Percentiles rank a stretch among this genome's conserved stretches.
Conservation (phyloP, 2,797 vertebrate genomes). For the Rhinogobio ventralis region DNA sequence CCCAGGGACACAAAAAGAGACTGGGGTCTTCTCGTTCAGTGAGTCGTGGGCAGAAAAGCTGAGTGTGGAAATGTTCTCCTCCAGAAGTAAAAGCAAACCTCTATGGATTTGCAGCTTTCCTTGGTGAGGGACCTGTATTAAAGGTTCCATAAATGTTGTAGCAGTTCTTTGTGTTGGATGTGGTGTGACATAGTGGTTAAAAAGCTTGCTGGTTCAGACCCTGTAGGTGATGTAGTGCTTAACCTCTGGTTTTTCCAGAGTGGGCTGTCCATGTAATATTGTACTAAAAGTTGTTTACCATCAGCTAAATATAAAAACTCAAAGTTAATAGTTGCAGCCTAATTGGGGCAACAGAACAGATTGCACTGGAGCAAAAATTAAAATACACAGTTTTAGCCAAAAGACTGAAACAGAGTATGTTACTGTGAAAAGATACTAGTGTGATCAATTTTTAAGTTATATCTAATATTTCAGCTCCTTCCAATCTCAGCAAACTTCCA, state of each 20-base stretch:
- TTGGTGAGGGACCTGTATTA: neutral
- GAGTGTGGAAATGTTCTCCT: conserved; percentile 25
- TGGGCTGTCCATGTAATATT: neutral
- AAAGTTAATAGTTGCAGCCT: neutral
- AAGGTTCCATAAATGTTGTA: neutral
- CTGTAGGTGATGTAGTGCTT: neutral
- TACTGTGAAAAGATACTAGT: neutral
- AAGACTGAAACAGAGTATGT: neutral
- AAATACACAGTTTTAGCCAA: neutral
- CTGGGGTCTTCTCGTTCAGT: neutral
- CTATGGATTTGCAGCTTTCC: neutral
- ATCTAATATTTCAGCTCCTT: neutral
- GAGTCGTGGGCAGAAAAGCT: conserved; percentile 12
- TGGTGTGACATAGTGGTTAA: neutral
- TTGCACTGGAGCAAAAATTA: no score
- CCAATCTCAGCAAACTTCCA: no score
- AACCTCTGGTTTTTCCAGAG: neutral
- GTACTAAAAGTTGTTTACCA: neutral
- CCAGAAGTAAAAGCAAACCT: conserved; percentile 3
- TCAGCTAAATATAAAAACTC: neutral
- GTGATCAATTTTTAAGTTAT: neutral
- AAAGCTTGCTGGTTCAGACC: neutral
- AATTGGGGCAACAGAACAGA: no score
- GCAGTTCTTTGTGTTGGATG: neutral
- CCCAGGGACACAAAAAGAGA: neutral